A percentile compares a stretch with the other conserved stretches of the same genome.
These are phyloP conservation scores for Microtus pennsylvanicus DNA, from an alignment of 2,113 vertebrate species.

Conservation along the genomic window DNA sequence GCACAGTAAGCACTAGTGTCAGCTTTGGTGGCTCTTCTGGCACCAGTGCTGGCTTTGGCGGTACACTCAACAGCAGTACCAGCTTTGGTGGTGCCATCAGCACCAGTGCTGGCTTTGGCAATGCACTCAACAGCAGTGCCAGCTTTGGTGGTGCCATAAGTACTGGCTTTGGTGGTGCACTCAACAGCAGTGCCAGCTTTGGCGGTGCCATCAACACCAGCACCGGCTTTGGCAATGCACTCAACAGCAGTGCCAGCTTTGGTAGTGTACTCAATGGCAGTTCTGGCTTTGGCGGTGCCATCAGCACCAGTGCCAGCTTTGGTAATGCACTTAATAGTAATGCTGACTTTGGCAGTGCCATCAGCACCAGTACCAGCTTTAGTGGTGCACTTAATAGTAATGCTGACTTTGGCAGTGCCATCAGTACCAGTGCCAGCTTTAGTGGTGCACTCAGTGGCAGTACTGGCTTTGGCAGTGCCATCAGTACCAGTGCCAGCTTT, in stretches of 20 bases:
- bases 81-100: conserved; percentile 40
- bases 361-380: background rate
- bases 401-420: background rate
- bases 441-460: background rate
- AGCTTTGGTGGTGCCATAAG: conserved; percentile 44
- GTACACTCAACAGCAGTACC: conserved; percentile 57
- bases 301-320: background rate
- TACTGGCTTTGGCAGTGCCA: conserved; percentile 7
- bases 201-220: background rate
- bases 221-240: background rate
- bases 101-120: conserved; percentile 20
- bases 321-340: background rate
- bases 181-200: conserved; percentile 19
- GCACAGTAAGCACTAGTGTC: conserved; percentile 58
- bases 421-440: conserved; percentile 26
- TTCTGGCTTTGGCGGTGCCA: background rate
- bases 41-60: conserved; percentile 36
- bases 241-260: conserved; percentile 33
- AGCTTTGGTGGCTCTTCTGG: conserved; percentile 53
- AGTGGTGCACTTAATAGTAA: too few relatives aligned
- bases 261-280: conserved; percentile 1
- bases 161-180: conserved; percentile 19
- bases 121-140: conserved; percentile 37
- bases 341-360: background rate
- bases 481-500: conserved; percentile 35